These are phyloP conservation scores for Eudasyphora cyanicolor DNA, from an alignment of 2,888 invertebrate genomes.

Conservation along the genomic window DNA sequence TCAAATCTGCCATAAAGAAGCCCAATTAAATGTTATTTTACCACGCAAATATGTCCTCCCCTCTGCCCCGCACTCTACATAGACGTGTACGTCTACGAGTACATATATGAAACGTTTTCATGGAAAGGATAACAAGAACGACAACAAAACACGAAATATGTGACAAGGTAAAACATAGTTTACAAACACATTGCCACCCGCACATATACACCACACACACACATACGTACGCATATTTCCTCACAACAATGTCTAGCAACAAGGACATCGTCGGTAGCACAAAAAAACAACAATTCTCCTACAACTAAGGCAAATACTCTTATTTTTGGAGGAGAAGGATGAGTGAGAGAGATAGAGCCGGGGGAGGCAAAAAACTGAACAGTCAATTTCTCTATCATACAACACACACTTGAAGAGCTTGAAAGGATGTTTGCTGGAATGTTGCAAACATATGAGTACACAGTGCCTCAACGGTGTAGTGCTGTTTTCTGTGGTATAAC, in stretches of 20 bases:
- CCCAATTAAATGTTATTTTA: constrained; percentile 9
- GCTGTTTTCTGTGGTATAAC: no score
- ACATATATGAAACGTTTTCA: not conserved
- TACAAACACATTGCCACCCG: not conserved
- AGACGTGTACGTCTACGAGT: no score
- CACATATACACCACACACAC: not conserved
- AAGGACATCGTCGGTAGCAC: not conserved
- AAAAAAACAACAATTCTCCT: not conserved
- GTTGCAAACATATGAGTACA: not conserved
- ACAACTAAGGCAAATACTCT: not conserved
- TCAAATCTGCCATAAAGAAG: not conserved
- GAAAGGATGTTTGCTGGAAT: not conserved
- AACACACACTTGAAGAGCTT: not conserved
- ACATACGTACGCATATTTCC: not conserved
- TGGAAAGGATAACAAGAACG: not conserved
- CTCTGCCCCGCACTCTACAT: no score
- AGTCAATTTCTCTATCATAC: constrained; percentile 27
- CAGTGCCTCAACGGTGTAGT: no score
- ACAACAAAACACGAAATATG: not conserved
- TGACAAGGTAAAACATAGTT: constrained; percentile 10
- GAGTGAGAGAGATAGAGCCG: not conserved
- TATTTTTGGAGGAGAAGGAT: not conserved
- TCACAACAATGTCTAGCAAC: constrained; percentile 26
- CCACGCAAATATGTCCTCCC: not conserved
- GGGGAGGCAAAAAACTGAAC: constrained; percentile 8